Base-by-base conservation (phyloP, 2,797 vertebrate genomes). In the Pachyuromys duprasi region DNA sequence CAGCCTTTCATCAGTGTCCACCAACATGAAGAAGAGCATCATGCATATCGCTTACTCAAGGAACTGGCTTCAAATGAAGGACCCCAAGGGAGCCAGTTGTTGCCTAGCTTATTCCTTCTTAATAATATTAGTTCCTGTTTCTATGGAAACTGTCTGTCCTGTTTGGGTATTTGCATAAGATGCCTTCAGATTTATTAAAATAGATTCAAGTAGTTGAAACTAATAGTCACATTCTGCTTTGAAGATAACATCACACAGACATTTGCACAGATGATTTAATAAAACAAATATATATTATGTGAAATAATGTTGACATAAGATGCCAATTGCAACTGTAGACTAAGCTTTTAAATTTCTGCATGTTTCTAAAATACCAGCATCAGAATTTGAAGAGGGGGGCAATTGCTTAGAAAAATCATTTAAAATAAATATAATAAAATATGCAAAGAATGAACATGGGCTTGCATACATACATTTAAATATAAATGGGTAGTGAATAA, bases 141-240 rank as follows among this genome's bases (percentile, higher is more conserved):
- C 98, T 97, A 98, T 98, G 98, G 98, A 97, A 98, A 99, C 98
- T 95, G 96, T 94, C 97, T 97, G 97, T 98, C 82, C 22, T 98
- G 90, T 97, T 98, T 96, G 98, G 96, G 94, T 97, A 93, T 98
- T 98, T 97, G 96, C 89, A 97, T 97, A 97, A 97, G 95, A 95
- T 97, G 78, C 49, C 79, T 98, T 98, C 93, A 97, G 94, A 93
- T 96, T 97, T 97, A 98, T 97, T 98, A 98, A 98, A 98, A 98
- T 97, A 98, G 95, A 97, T 94, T 88, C 14, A 69, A 79, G 96
- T 83, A 96, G 92, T 97, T 98, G 93, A 96, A 94, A 95, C 92
- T 96, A 96, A 95, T 95, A 96, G 91, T 72, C 95, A 13, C 24
- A 65, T 82, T 96, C 80, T 90, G 24, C 42, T 98, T 96, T 96